Conservation (phyloP, 1,140 invertebrate species). For the Meteorus sp. region DNA sequence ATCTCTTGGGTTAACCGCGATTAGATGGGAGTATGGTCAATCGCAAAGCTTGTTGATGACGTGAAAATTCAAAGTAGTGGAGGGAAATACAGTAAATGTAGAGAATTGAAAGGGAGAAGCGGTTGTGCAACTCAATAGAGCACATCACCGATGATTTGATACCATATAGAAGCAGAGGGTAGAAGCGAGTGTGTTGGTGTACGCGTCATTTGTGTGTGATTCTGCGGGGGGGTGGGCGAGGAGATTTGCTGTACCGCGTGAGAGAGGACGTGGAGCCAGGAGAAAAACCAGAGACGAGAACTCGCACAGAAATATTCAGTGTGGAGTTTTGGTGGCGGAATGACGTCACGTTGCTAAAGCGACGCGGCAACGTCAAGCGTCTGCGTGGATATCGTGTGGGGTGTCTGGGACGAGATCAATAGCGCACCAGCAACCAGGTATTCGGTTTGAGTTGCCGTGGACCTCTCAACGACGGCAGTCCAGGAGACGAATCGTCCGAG, state of each 20-base stretch:
- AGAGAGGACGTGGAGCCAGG: constrained; percentile 6
- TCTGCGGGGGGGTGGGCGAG: no score
- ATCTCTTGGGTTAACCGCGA: background rate
- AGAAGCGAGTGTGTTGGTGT: no score
- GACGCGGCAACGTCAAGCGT: constrained; percentile 55
- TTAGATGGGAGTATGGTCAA: no score
- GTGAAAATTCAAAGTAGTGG: no score
- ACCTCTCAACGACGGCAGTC: constrained; percentile 53
- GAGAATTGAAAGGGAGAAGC: background rate
- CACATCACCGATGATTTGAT: constrained; percentile 20
- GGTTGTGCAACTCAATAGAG: no score
- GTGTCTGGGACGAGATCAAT: constrained; percentile 57
- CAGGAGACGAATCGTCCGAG: constrained; percentile 54
- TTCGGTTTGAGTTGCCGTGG: constrained; percentile 46
- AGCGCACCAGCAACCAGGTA: constrained; percentile 55
- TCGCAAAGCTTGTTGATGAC: no score
- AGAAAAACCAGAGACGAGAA: background rate
- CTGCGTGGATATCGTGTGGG: constrained; percentile 54
- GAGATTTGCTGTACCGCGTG: no score
- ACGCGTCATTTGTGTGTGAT: no score
- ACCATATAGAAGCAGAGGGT: constrained; percentile 1
- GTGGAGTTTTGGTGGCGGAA: constrained; percentile 38
- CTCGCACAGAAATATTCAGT: background rate
- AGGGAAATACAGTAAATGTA: no score
- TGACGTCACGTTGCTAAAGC: constrained; percentile 60